Evolutionary conservation across 1,140 invertebrate species (phyloP).

Genomic region (Planococcus citri): DNA sequence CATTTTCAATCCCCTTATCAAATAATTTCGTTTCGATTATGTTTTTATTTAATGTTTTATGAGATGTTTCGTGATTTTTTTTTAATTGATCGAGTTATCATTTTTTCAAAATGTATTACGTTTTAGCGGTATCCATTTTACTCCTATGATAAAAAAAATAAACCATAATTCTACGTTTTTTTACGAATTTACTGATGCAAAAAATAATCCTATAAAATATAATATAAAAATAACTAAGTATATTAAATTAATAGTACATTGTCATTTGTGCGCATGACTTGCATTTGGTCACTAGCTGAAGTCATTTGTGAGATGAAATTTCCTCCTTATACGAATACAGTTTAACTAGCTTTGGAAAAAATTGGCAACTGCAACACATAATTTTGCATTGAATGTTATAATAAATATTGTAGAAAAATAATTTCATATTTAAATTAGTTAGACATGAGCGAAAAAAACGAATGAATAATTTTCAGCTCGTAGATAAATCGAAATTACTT

Average conservation of each 20-base stretch:
- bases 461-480: not conserved
- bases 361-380: not conserved
- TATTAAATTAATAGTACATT: not conserved
- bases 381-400: too few species aligned
- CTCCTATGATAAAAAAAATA: too few species aligned
- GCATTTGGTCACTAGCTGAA: not conserved
- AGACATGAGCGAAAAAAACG: too few species aligned
- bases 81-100: not conserved
- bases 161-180: not conserved
- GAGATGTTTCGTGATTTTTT: not conserved
- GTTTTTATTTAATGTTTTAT: too few species aligned
- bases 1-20: too few species aligned
- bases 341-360: not conserved
- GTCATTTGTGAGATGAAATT: not conserved
- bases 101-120: not conserved
- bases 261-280: not conserved
- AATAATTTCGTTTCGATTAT: too few species aligned
- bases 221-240: not conserved
- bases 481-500: not conserved
- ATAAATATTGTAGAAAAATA: too few species aligned
- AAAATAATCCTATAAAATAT: not conserved
- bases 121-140: not conserved
- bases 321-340: not conserved
- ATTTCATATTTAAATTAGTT: too few species aligned
- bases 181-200: not conserved